Base-by-base conservation (phyloP, 2,113 vertebrate species). In the Castor canadensis region DNA sequence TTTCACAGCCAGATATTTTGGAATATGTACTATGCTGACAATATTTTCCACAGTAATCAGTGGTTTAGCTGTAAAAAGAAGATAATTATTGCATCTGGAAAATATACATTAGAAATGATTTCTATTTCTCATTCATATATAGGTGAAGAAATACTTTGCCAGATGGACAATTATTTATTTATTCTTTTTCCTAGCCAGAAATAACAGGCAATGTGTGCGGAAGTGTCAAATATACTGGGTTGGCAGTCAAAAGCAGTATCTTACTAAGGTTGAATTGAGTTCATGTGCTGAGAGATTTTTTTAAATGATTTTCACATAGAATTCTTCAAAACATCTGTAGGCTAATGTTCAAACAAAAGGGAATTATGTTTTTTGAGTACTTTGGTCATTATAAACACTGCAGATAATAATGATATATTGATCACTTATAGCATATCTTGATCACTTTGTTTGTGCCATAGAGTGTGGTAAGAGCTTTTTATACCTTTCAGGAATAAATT, bases 41-140 rank as follows among this genome's bases (percentile, higher is more conserved):
- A 16, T 92, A 85, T 87, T 95, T 97, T 90, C 52, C 47, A 91
- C 35, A 82, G 80, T 94, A 84, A 95, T 94, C 91, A 82, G 87
- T 93, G 28, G 35, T 80, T 94, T 93, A 72, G 38, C 84, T 96
- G 76, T 93, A 97, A 96, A 96, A 93, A 93, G 76, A 91, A 77
- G 77, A 69, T 95, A 87, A 96, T 93, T 92, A 92, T 93, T 95
- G 45, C 81, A 95, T 96, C 90, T 94, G 85, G 79, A 66, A 45
- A 95, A 93, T 93, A 20, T 43, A 92, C 49, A 38, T 92, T 92
- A 88, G 30, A 94, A 96, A 77, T 0, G 40, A 87, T 30, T 87
- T 87, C 24, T 88, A 95, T 82, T 93, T 90, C 80, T 92, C 77
- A 38, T 92, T 95, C 83, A 89, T 64, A 82, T 90, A 95, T 87